Evolutionary conservation across 2,888 invertebrate species (phyloP).

Genomic region (Crossocerus cetratus): DNA sequence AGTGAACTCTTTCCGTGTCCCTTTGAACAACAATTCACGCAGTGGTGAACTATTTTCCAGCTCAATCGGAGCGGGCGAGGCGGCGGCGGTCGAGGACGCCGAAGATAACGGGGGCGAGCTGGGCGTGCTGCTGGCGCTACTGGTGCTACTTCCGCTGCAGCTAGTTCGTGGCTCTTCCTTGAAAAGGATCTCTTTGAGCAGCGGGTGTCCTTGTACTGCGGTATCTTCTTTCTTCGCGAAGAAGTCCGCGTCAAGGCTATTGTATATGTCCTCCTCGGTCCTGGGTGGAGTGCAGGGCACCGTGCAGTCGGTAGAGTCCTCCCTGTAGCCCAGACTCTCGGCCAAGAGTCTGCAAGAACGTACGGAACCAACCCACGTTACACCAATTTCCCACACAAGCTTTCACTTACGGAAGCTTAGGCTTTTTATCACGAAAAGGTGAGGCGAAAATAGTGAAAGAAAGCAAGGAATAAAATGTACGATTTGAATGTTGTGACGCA

Average conservation of each 20-base stretch:
- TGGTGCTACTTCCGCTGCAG: slow-evolving; percentile 39
- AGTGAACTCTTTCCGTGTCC: slow-evolving; percentile 37
- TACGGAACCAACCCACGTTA: background rate
- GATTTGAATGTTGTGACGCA: background rate
- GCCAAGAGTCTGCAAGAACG: slow-evolving; percentile 68
- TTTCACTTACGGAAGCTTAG: too few relatives aligned
- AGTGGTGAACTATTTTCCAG: slow-evolving; percentile 74
- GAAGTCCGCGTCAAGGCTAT: slow-evolving; percentile 73
- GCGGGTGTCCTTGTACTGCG: slow-evolving; percentile 58
- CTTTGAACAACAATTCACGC: slow-evolving; percentile 69
- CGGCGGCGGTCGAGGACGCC: slow-evolving; percentile 49
- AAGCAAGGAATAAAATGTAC: too few relatives aligned
- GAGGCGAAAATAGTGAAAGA: too few relatives aligned
- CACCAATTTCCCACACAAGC: background rate
- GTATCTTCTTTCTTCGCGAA: slow-evolving; percentile 69
- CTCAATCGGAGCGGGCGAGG: slow-evolving; percentile 76
- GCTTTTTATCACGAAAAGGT: too few relatives aligned
- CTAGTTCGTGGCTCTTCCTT: slow-evolving; percentile 69
- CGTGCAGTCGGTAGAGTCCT: slow-evolving; percentile 75
- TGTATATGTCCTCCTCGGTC: slow-evolving; percentile 75
- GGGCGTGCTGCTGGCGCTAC: slow-evolving; percentile 7
- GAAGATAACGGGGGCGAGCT: slow-evolving; percentile 44
- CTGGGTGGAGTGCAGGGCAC: slow-evolving; percentile 75
- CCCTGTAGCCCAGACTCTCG: slow-evolving; percentile 74
- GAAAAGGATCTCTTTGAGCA: slow-evolving; percentile 74